Percentiles rank a stretch among this genome's conserved stretches.
These are phyloP conservation scores for Dicaeum eximium DNA, from an alignment of 2,113 vertebrate genomes.

Conservation along the genomic window DNA sequence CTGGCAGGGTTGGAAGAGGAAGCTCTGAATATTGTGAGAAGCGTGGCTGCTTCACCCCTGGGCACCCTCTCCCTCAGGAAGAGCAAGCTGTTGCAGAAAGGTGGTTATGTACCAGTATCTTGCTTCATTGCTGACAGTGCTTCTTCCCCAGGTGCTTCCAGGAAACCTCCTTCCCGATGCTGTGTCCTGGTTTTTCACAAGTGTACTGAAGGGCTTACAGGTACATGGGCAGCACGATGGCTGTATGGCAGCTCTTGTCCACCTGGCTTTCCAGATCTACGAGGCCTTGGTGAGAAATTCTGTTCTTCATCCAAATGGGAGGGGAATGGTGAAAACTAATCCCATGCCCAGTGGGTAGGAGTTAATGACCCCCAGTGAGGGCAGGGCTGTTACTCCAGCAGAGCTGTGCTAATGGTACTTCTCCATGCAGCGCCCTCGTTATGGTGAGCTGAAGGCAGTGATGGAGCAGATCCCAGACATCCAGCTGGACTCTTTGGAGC, in stretches of 20 bases:
- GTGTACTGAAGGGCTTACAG: constrained; percentile 88
- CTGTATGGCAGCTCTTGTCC: constrained; percentile 85
- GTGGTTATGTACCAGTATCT: not conserved
- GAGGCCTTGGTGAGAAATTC: constrained; percentile 83
- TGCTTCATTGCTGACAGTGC: not conserved
- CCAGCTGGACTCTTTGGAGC: constrained; percentile 83
- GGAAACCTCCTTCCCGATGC: constrained; percentile 88
- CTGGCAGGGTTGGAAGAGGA: not conserved
- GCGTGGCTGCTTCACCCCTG: not conserved
- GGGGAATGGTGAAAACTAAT: not conserved
- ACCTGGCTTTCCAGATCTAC: constrained; percentile 93
- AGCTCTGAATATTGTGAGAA: not conserved
- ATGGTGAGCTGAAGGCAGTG: constrained; percentile 82
- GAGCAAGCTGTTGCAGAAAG: not conserved
- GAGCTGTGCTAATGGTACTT: not conserved
- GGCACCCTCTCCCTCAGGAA: not conserved
- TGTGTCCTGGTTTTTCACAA: constrained; percentile 88
- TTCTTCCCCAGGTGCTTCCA: constrained; percentile 77
- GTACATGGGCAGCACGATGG: constrained; percentile 92
- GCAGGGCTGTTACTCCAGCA: not conserved
- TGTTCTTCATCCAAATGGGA: not conserved
- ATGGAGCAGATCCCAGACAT: constrained; percentile 94
- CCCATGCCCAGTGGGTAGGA: not conserved
- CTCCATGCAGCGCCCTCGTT: constrained; percentile 83
- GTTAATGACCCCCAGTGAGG: not conserved